A percentile compares a stretch with the other conserved stretches of the same genome.
Evolutionary conservation across 2,888 invertebrate species (phyloP).

Genomic region (Meandrusa payeni): DNA sequence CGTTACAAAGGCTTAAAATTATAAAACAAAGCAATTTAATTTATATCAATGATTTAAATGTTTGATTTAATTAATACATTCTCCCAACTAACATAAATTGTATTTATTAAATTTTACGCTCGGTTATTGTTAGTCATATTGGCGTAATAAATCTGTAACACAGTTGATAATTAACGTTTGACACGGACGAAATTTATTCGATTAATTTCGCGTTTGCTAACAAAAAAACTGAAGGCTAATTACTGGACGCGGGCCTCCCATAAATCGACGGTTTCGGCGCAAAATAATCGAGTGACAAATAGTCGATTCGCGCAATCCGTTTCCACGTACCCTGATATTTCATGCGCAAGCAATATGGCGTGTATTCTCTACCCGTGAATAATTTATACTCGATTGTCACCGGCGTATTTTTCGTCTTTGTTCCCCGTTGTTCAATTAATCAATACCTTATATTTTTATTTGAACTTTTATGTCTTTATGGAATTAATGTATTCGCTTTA

Average conservation of each 20-base stretch:
- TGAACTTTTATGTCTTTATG: too few relatives aligned
- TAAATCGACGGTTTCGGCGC: slow-evolving; percentile 14
- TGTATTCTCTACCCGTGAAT: slow-evolving; percentile 11
- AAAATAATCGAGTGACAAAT: slow-evolving; percentile 23
- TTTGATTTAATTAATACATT: slow-evolving; percentile 14
- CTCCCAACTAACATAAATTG: slow-evolving; percentile 11
- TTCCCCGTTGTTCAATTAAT: neutral
- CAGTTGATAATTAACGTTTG: slow-evolving; percentile 13
- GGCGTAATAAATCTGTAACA: slow-evolving; percentile 14
- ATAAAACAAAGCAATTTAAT: too few relatives aligned
- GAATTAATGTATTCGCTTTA: too few relatives aligned
- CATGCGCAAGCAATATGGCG: slow-evolving; percentile 14
- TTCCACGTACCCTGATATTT: slow-evolving; percentile 24
- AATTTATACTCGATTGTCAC: slow-evolving; percentile 22
- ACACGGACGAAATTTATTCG: slow-evolving; percentile 16
- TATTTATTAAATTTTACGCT: slow-evolving; percentile 9
- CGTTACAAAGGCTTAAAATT: too few relatives aligned
- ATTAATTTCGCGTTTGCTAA: slow-evolving; percentile 18
- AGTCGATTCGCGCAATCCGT: slow-evolving; percentile 18
- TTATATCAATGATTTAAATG: neutral
- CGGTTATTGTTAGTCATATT: slow-evolving; percentile 16
- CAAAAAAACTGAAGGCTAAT: slow-evolving; percentile 12
- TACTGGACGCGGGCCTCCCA: slow-evolving; percentile 10
- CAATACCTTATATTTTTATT: neutral
- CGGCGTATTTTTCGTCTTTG: slow-evolving; percentile 12